Base-by-base conservation (phyloP, 2,888 invertebrate genomes). In the Athalia rosae region DNA sequence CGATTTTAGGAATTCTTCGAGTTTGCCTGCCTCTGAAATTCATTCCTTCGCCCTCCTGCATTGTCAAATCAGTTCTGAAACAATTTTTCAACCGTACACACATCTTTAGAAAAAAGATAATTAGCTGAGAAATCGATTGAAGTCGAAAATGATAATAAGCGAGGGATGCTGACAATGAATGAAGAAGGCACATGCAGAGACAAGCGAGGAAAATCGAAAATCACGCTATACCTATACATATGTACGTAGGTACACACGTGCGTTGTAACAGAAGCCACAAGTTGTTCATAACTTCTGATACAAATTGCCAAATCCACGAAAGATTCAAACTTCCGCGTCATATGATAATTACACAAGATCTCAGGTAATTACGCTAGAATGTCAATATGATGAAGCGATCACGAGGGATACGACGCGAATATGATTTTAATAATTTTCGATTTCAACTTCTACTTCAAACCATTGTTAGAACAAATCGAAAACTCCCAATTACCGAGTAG, bases 311-410 rank as follows among this genome's bases (percentile, higher is more conserved):
- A 28, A 28, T 13, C 8, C 47, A 28, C 9, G 62, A 71, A 59
- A 15, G 48, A 3, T 74, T 74, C 8, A 47, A 59, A 61, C 74
- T 74, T 74, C 74, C 74, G 74, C 48, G 28, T 28, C 9, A 61
- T 74, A 59, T 71, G 48, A n/a, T 59, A 62, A 74, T 74, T 74
- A 45, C 61, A 74, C 61, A 74, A 74, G n/a, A 28, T 47, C 73
- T 48, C 47, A 61, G 56, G 58, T 9, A 43, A 69, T 56, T 58
- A 28, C 28, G 13, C 3, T 28, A 50, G 64, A 13, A 50, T 28
- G 4, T 9, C 41, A 67, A 6, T 4, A 8, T 43, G 43, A 69
- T 15, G 53, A 9, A 53, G 45, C n/a, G 5, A 71, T 53, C 41
- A 53, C 64, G 67, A 53, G 50, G 9, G 59, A 45, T 7, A 13